Evolutionary conservation across 2,113 vertebrate species (phyloP), one percentile per base, ranked within the genome.

Genomic region (Rana temporaria): DNA sequence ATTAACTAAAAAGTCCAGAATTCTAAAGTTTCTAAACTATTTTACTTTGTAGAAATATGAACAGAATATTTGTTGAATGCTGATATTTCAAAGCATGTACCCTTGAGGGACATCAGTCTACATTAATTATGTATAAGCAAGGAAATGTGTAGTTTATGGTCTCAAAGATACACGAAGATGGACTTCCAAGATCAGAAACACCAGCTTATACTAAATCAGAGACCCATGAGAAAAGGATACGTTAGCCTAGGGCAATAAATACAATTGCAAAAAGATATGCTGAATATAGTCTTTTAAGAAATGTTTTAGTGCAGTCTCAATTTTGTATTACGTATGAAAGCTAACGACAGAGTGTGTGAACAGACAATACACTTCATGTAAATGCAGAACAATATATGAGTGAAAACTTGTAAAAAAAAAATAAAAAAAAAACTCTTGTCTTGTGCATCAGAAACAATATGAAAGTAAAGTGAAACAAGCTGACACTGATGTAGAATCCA

Each of bases 111-210:
- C 32, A 55, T 65, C 8, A 78, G 18, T 71, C 52, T 62, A 81
- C 68, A 64, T 84, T 86, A 84, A 86, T 84, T 82, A 80, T 80
- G 18, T 73, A 82, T 86, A 84, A 80, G 69, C 73, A 86, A 69
- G 26, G 14, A 55, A 9, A 87, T 81, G 68, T 84, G 16, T 79
- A 19, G 81, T 17, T 62, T 85, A 9, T 79, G 55, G 11, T n/a
- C 56, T 85, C 19, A 84, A 85, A 72, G 20, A 81, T 30, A 85
- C 30, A 87, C 52, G 62, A 73, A 81, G 53, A 59, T 81, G 17
- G 42, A 81, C 14, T 53, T 82, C 82, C n/a, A 79, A 59, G 38
- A 66, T 86, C 9, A 85, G 75, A 79, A 87, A 65, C 19, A 34
- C 77, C 79, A 85, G 34, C 62, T 85, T 78, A 79, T 68, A 84